phyloP scores from a whole-genome alignment of 2,888 invertebrate genomes.

The Phasia obesa region DNA sequence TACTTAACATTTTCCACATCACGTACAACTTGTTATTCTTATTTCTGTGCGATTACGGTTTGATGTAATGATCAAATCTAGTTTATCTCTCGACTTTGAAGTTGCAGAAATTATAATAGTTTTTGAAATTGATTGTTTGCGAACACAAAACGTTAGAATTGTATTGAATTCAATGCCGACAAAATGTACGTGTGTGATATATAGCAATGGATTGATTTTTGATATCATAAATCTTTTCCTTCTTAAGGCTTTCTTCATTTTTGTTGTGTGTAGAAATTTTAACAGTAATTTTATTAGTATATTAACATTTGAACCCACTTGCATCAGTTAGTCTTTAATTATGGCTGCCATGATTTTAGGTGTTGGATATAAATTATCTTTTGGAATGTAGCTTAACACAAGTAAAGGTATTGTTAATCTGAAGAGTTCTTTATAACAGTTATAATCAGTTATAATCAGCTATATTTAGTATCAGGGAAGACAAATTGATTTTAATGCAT shows the following conservation, averaged over 20 bases:
- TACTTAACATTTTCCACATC: conserved; percentile 62
- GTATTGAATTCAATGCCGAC: conserved; percentile 14
- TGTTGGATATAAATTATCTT: neutral
- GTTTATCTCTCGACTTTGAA: conserved; percentile 43
- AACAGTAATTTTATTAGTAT: conserved; percentile 58
- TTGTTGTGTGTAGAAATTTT: conserved; percentile 23
- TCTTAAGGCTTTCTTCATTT: neutral
- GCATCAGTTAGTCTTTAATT: conserved; percentile 39
- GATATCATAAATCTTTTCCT: conserved; percentile 14
- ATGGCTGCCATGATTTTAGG: neutral
- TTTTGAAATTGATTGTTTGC: conserved; percentile 64
- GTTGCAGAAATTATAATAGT: conserved; percentile 44
- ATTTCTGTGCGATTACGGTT: conserved; percentile 34
- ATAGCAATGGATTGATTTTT: conserved; percentile 53
- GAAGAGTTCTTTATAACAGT: too few species aligned
- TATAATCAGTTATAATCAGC: too few species aligned
- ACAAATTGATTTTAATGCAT: too few species aligned
- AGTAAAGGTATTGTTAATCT: too few species aligned
- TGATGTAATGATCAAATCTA: conserved; percentile 59
- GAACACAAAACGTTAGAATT: conserved; percentile 57
- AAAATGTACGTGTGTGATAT: conserved; percentile 3
- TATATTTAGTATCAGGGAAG: too few species aligned
- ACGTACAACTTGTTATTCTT: conserved; percentile 58
- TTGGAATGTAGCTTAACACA: neutral
- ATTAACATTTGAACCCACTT: conserved; percentile 57